Percentiles rank a stretch among this genome's conserved stretches.
phyloP scores from a whole-genome alignment of 2,113 vertebrate species.

The Channa argus region DNA sequence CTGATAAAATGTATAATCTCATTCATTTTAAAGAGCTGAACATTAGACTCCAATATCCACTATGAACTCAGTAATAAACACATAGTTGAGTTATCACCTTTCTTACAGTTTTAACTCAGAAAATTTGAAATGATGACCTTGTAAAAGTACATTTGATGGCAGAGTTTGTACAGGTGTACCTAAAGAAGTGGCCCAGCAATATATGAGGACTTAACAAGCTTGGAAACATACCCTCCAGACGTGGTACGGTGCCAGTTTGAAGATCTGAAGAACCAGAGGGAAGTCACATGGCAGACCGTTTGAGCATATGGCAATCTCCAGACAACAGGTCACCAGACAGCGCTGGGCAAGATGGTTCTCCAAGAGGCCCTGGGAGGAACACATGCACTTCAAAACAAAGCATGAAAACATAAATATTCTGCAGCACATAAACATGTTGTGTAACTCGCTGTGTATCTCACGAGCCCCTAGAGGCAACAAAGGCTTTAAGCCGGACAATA shows the following conservation, averaged over 20 bases:
- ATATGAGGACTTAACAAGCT: not conserved
- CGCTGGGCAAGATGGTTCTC: constrained; percentile 86
- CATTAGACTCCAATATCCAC: too few species aligned
- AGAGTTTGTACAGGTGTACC: too few species aligned
- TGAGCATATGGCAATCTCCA: constrained; percentile 86
- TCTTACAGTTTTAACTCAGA: too few species aligned
- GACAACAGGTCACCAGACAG: constrained; percentile 88
- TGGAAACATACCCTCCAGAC: constrained; percentile 87
- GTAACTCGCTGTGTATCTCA: too few species aligned
- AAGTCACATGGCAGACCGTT: constrained; percentile 83
- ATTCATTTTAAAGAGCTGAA: too few species aligned
- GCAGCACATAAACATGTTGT: too few species aligned
- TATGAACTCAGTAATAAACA: too few species aligned
- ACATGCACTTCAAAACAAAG: not conserved
- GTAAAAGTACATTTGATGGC: too few species aligned
- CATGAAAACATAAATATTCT: not conserved
- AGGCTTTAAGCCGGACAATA: not conserved
- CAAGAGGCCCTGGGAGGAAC: constrained; percentile 70
- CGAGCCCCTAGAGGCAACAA: not conserved
- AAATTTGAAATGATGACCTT: too few species aligned
- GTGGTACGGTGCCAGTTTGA: constrained; percentile 87
- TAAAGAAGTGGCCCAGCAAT: not conserved
- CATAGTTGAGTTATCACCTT: too few species aligned
- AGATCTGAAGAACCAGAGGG: constrained; percentile 83
- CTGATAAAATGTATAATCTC: too few species aligned